A percentile compares a stretch with the other conserved stretches of the same genome.
These are phyloP conservation scores for Lasaia peninsularis DNA, from an alignment of 1,140 invertebrate genomes.

Conservation along the genomic window DNA sequence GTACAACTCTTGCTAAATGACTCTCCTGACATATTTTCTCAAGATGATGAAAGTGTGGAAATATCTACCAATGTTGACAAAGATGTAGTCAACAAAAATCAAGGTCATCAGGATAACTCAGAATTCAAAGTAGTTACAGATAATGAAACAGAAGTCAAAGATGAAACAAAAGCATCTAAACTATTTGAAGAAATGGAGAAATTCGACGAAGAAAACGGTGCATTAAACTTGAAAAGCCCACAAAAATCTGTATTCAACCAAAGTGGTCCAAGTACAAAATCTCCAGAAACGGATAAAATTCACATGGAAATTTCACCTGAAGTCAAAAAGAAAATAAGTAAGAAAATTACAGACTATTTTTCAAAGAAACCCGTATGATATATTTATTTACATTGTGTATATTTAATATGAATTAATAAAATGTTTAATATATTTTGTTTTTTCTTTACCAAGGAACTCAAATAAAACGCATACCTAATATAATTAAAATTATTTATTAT, in stretches of 20 bases:
- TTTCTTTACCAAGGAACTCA: background rate
- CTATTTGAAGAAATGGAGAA: slow-evolving; percentile 53
- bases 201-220: slow-evolving; percentile 42
- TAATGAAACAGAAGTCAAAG: slow-evolving; percentile 5
- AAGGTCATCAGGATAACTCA: background rate
- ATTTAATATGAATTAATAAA: slow-evolving; percentile 4
- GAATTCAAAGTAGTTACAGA: slow-evolving; percentile 6
- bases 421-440: too few species aligned
- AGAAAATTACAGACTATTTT: slow-evolving; percentile 67
- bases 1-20: slow-evolving; percentile 1
- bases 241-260: slow-evolving; percentile 24
- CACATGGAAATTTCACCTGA: slow-evolving; percentile 36
- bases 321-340: slow-evolving; percentile 70
- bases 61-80: background rate
- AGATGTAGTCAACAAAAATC: background rate
- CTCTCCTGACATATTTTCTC: slow-evolving; percentile 24
- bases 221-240: slow-evolving; percentile 38
- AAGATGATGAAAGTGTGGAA: slow-evolving; percentile 9
- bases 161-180: slow-evolving; percentile 28
- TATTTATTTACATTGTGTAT: background rate
- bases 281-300: slow-evolving; percentile 28
- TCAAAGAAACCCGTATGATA: slow-evolving; percentile 49
- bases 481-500: slow-evolving; percentile 80
- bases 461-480: slow-evolving; percentile 73
- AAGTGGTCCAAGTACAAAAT: slow-evolving; percentile 5